Percentiles rank a stretch among this genome's conserved stretches.
phyloP scores from a whole-genome alignment of 2,797 vertebrate genomes.

The Phaenicophaeus curvirostris region DNA sequence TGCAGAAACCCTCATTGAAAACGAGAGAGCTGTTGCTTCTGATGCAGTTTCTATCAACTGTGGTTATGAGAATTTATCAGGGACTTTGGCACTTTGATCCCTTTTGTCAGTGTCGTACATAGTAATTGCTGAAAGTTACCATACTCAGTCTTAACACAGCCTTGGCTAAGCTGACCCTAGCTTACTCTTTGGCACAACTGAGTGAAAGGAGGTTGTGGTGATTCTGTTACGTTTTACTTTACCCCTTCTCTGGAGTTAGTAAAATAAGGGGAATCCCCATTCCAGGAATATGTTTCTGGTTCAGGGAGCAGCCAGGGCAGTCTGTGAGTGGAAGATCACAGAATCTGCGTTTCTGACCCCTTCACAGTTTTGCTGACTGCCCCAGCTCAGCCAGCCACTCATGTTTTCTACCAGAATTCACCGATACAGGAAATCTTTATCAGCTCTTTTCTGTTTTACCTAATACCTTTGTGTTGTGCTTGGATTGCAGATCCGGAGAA shows the following conservation, averaged over 20 bases:
- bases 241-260: not conserved
- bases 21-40: not conserved
- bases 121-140: not conserved
- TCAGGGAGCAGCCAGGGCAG: not conserved
- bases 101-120: not conserved
- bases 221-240: not conserved
- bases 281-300: not conserved
- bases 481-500: not conserved
- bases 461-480: not conserved
- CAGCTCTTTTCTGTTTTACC: not conserved
- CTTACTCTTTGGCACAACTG: not conserved
- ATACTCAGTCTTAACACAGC: not conserved
- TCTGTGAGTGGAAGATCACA: not conserved
- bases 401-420: not conserved
- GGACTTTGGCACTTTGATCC: not conserved
- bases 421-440: not conserved
- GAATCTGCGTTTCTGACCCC: not conserved
- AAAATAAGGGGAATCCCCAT: not conserved
- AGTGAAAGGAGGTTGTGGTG: not conserved
- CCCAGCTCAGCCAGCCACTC: not conserved
- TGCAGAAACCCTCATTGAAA: not conserved
- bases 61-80: not conserved
- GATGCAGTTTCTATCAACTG: not conserved
- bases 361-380: not conserved
- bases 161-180: not conserved